Base-by-base conservation (phyloP, 2,888 invertebrate species). In the Eretmocerus hayati region DNA sequence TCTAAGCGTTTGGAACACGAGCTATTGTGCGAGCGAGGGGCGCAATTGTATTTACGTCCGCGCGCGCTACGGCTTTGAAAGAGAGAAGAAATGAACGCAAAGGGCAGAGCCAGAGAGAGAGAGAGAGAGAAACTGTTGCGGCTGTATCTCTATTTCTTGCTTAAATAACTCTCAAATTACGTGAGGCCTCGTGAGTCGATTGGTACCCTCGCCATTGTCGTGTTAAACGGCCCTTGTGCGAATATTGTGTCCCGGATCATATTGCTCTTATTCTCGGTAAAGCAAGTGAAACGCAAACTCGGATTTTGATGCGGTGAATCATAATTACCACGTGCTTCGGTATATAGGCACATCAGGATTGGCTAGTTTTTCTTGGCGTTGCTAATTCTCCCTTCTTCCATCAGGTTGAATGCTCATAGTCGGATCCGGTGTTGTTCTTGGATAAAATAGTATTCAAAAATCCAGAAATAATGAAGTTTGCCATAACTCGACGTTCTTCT, bases 121-220 rank as follows among this genome's bases (percentile, higher is more conserved):
- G 26, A 30, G 20, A 9, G 32, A 16, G 32, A 36, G 36, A 15
- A 19, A 46, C 16, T 23, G 26, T 11, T 26, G 26, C 26, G 26
- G 26, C 30, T 37, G 16, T 42, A 20, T 46, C 49, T 16, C 41
- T 40, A 15, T 42, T 55, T 57, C 58, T 57, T 58, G 54, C 58
- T 63, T 60, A 60, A 64, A 63, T 62, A 61, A 62, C 61, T 62
- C 61, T 62, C 62, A 55, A 62, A 62, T 63, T 64, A 62, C 62
- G 55, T 39, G 16, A 5, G 15, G 5, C 9, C 37, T 11, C 16
- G 20, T 30, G 46, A 37, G 30, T 36, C 26, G 16, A 21, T 33
- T 13, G 5, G n/a, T n/a, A n/a, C n/a, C n/a, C n/a, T n/a, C n/a
- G n/a, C n/a, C n/a, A n/a, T n/a, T n/a, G n/a, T n/a, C n/a, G n/a